Percentiles rank a stretch among this genome's conserved stretches.
phyloP scores from a whole-genome alignment of 1,140 invertebrate genomes.

The Drosophila lini region DNA sequence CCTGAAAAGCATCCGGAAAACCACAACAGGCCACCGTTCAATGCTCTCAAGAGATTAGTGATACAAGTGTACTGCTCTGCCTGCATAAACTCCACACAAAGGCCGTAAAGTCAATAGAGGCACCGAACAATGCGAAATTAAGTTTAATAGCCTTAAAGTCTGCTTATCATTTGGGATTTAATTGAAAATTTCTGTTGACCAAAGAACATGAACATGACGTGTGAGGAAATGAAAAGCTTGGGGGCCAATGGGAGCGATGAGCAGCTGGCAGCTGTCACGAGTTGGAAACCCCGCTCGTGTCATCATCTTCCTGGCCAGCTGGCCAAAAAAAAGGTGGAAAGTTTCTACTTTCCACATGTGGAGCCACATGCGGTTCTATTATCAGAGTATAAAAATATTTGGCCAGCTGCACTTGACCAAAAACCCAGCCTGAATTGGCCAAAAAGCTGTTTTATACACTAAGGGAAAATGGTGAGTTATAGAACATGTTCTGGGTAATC shows the following conservation, averaged over 20 bases:
- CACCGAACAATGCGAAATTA: background rate
- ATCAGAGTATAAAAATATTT: conserved; percentile 42
- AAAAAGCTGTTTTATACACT: conserved; percentile 6
- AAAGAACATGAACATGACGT: conserved; percentile 38
- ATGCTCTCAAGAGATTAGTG: conserved; percentile 47
- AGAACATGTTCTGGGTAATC: too few species aligned
- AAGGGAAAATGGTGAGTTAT: background rate
- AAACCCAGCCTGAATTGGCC: conserved; percentile 61
- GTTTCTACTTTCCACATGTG: conserved; percentile 47
- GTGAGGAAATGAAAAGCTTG: conserved; percentile 42
- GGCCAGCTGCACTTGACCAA: conserved; percentile 65
- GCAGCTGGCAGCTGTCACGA: conserved; percentile 43
- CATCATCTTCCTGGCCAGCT: conserved; percentile 18
- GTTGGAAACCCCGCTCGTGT: conserved; percentile 12
- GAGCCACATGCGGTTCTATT: conserved; percentile 45
- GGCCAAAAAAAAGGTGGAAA: conserved; percentile 39
- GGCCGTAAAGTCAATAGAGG: conserved; percentile 23
- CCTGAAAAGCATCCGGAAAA: conserved; percentile 21
- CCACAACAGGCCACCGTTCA: conserved; percentile 19
- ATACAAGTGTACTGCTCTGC: conserved; percentile 22
- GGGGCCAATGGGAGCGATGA: conserved; percentile 11
- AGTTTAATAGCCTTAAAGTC: conserved; percentile 39
- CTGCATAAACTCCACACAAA: conserved; percentile 36
- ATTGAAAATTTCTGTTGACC: conserved; percentile 44
- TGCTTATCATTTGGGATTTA: conserved; percentile 44